A percentile compares a stretch with the other conserved stretches of the same genome.
Evolutionary conservation across 1,140 invertebrate genomes (phyloP).

Genomic region (Lasioglossum baleicum): DNA sequence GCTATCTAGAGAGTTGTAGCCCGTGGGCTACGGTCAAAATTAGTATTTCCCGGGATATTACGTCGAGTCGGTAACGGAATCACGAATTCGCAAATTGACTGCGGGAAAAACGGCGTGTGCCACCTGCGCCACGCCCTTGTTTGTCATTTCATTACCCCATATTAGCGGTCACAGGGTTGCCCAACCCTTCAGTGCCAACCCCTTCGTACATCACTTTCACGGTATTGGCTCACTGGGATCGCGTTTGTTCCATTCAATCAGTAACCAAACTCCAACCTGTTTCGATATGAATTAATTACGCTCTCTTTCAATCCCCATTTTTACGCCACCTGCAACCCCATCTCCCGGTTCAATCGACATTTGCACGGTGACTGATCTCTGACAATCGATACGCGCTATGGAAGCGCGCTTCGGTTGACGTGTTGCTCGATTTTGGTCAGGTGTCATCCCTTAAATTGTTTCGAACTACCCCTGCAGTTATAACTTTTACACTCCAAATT

Average conservation of each 20-base stretch:
- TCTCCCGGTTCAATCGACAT: too few relatives aligned
- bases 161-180: not conserved
- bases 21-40: not conserved
- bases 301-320: not conserved
- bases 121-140: not conserved
- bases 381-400: too few relatives aligned
- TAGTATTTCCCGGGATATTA: not conserved
- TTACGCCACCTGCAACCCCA: not conserved
- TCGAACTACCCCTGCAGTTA: too few relatives aligned
- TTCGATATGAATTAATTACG: not conserved
- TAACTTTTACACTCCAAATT: too few relatives aligned
- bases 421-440: too few relatives aligned
- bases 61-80: not conserved
- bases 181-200: not conserved
- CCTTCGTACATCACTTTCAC: not conserved
- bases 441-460: too few relatives aligned
- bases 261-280: not conserved
- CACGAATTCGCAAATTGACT: not conserved
- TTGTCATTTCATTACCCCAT: not conserved
- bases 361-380: too few relatives aligned
- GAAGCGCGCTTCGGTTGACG: too few relatives aligned
- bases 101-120: not conserved
- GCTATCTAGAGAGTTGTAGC: too few relatives aligned
- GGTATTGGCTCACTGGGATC: not conserved
- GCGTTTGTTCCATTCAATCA: constrained; percentile 3